Evolutionary conservation across 2,888 invertebrate genomes (phyloP).

Genomic region (Athalia rosae): DNA sequence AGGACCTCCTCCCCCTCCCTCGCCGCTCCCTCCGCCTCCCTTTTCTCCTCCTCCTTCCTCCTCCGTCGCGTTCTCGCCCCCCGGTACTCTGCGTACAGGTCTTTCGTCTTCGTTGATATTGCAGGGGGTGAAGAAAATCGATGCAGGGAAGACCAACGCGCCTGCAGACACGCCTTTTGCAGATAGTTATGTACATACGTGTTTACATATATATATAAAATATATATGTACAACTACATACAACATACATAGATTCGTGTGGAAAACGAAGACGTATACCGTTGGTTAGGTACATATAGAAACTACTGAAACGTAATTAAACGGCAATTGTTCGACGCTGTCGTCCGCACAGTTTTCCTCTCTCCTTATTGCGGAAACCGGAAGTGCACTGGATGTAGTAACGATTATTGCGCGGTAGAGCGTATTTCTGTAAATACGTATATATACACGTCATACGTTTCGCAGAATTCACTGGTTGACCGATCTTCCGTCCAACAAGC

Average conservation of each 20-base stretch:
- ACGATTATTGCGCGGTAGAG: neutral
- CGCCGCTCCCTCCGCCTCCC: neutral
- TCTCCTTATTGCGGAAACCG: neutral
- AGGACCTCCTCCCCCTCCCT: conserved; percentile 13
- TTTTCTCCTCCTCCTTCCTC: too few relatives aligned
- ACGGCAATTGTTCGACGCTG: conserved; percentile 17
- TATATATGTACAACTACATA: too few relatives aligned
- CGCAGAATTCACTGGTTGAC: too few relatives aligned
- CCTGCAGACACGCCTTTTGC: conserved; percentile 7
- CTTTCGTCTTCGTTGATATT: conserved; percentile 17
- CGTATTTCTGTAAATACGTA: too few relatives aligned
- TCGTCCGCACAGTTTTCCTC: conserved; percentile 10
- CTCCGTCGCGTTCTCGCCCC: too few relatives aligned
- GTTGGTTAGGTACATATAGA: conserved; percentile 5
- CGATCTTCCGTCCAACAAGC: too few relatives aligned
- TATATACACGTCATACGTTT: too few relatives aligned
- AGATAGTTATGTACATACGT: too few relatives aligned
- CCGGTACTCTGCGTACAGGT: neutral
- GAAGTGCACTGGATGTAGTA: neutral
- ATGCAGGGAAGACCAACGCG: conserved; percentile 15
- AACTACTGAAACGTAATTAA: conserved; percentile 37
- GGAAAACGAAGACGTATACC: neutral
- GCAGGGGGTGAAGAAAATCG: conserved; percentile 3
- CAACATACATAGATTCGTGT: too few relatives aligned
- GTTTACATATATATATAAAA: too few relatives aligned